Conservation (phyloP, 2,797 vertebrate genomes). For the Hapalemur alaotrensis region DNA sequence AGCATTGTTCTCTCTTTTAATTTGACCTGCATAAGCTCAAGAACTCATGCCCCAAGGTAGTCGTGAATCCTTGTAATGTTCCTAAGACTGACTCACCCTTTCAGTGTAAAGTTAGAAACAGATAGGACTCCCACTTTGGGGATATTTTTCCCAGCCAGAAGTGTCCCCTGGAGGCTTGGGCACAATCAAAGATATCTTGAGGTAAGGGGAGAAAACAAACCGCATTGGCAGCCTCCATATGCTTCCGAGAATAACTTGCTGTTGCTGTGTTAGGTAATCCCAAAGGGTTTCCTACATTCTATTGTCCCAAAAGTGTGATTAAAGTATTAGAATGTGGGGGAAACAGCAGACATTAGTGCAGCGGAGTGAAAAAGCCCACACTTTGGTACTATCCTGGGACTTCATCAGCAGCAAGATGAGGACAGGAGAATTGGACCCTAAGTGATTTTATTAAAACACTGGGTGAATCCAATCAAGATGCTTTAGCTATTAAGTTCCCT, state of each 20-base stretch:
- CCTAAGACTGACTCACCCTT: neutral
- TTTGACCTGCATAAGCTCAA: neutral
- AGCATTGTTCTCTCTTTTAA: neutral
- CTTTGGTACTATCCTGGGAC: slow-evolving; percentile 48
- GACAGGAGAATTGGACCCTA: slow-evolving; percentile 67
- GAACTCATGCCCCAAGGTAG: neutral
- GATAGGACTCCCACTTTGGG: neutral
- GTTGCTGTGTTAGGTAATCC: slow-evolving; percentile 45
- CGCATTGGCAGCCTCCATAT: neutral
- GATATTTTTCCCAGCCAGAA: neutral
- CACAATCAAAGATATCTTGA: neutral
- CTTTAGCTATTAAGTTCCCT: slow-evolving; percentile 43
- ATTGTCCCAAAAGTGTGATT: slow-evolving; percentile 62
- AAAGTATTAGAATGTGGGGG: slow-evolving; percentile 37
- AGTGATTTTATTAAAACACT: slow-evolving; percentile 68
- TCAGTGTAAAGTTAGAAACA: neutral
- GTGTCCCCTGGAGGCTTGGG: neutral
- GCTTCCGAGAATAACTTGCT: slow-evolving; percentile 29
- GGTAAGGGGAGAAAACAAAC: neutral
- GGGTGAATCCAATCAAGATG: slow-evolving; percentile 64
- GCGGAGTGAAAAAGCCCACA: slow-evolving; percentile 48
- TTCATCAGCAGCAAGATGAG: slow-evolving; percentile 59
- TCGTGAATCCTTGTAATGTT: neutral
- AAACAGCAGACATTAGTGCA: slow-evolving; percentile 59
- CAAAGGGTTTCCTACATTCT: neutral